These are phyloP conservation scores for Galemys pyrenaicus DNA, from an alignment of 2,113 vertebrate species.

Conservation along the genomic window DNA sequence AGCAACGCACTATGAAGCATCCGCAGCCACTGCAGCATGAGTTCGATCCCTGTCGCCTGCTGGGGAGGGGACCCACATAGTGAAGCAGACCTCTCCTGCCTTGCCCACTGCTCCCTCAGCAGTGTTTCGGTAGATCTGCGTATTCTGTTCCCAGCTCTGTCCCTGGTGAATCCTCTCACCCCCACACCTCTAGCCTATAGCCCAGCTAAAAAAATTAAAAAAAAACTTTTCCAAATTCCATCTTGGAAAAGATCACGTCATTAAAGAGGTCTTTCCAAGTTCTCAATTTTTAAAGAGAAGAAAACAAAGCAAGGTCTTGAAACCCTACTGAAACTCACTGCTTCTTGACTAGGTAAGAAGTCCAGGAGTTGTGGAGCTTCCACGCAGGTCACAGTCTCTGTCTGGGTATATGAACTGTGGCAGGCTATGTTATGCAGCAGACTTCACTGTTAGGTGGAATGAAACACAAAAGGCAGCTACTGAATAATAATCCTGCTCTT, in stretches of 20 bases:
- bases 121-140: too few species aligned
- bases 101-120: too few species aligned
- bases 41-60: too few species aligned
- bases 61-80: too few species aligned
- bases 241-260: background rate
- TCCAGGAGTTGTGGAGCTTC: background rate
- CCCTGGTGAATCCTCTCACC: too few species aligned
- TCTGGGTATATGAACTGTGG: background rate
- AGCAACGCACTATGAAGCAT: too few species aligned
- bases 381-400: background rate
- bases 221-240: background rate
- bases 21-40: too few species aligned
- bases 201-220: too few species aligned
- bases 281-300: background rate
- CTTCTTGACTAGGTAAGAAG: background rate
- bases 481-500: conserved; percentile 45
- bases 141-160: too few species aligned
- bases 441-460: background rate
- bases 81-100: too few species aligned
- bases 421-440: background rate
- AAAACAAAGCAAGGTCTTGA: background rate
- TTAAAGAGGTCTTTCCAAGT: background rate
- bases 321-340: background rate
- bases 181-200: too few species aligned
- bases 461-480: background rate